A percentile compares a stretch with the other conserved stretches of the same genome.
Evolutionary conservation across 2,888 invertebrate genomes (phyloP).

Genomic region (Xanthia togata): DNA sequence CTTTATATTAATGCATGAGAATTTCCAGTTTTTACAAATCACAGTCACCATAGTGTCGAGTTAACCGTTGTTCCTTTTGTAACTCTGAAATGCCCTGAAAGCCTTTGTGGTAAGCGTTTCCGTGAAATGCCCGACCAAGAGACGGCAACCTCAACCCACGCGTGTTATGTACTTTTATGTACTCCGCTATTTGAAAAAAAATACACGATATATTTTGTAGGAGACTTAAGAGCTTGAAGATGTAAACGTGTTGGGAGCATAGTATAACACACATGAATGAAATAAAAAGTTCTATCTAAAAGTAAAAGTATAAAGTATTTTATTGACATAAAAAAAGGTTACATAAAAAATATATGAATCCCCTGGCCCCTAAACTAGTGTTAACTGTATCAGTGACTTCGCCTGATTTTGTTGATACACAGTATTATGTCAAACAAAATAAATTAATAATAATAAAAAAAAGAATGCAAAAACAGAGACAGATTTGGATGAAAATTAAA

Average conservation of each 20-base stretch:
- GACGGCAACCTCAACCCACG: constrained; percentile 28
- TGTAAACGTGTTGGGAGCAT: not conserved
- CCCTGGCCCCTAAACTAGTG: too few relatives aligned
- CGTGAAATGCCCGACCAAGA: constrained; percentile 65
- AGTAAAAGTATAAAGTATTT: too few relatives aligned
- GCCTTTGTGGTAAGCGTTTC: constrained; percentile 72
- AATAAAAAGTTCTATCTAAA: not conserved
- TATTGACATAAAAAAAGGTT: too few relatives aligned
- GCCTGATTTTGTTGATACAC: too few relatives aligned
- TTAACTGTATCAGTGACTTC: too few relatives aligned
- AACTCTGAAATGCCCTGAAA: constrained; percentile 70
- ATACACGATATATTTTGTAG: constrained; percentile 23
- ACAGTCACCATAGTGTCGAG: constrained; percentile 49
- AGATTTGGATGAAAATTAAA: too few relatives aligned
- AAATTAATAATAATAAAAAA: too few relatives aligned
- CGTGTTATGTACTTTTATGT: constrained; percentile 13
- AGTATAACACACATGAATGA: not conserved
- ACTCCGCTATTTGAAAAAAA: constrained; percentile 31
- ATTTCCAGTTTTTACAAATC: constrained; percentile 31
- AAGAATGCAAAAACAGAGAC: too few relatives aligned
- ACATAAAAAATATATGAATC: too few relatives aligned
- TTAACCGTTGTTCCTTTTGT: constrained; percentile 74
- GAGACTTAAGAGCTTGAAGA: constrained; percentile 5
- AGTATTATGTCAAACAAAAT: too few relatives aligned
- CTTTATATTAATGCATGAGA: not conserved